Base-by-base conservation (phyloP, 2,888 invertebrate genomes). In the Artemia sinica region DNA sequence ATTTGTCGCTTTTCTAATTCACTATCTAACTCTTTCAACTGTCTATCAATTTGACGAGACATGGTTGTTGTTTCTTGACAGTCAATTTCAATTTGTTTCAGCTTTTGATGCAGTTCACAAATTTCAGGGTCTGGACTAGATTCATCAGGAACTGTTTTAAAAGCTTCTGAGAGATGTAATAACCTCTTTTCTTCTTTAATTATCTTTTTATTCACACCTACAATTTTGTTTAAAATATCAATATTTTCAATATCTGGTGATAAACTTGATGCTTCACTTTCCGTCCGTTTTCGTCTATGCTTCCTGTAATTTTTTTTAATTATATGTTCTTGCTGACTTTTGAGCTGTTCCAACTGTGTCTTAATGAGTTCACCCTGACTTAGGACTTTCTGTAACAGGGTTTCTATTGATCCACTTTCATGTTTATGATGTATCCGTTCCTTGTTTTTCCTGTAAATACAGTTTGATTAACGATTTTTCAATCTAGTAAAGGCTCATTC, bases 41-140 rank as follows among this genome's bases (percentile, higher is more conserved):
- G 58, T 18, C 18, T n/a, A 1, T 58, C 58, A 18, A 58, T 58
- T 18, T 58, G 58, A 18, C 58, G 9, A 8, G 58, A 58, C 18
- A 18, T 9, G n/a, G 58, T 18, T 8, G 58, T 10, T 14, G 58
- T 58, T 58, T 58, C 18, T n/a, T 58, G 10, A 58, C 58, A 58
- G 58, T 58, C 58, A 58, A n/a, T n/a, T 18, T 58, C 58, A 18
- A 58, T 18, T 18, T 18, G 58, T 58, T 58, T 58, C 10, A 58
- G 58, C 18, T 18, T n/a, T 10, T 58, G 58, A 18, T 9, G n/a
- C 58, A 58, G 18, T 18, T 58, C 58, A 58, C 10, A 14, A 14
- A 58, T 58, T 58, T 58, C 58, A n/a, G 58, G 18, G 58, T 58
- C 58, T 58, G 58, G 18, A 58, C 58, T 58, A 58, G 58, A 58